Conservation (phyloP, 1,140 invertebrate species). For the Bombus soroeensis region DNA sequence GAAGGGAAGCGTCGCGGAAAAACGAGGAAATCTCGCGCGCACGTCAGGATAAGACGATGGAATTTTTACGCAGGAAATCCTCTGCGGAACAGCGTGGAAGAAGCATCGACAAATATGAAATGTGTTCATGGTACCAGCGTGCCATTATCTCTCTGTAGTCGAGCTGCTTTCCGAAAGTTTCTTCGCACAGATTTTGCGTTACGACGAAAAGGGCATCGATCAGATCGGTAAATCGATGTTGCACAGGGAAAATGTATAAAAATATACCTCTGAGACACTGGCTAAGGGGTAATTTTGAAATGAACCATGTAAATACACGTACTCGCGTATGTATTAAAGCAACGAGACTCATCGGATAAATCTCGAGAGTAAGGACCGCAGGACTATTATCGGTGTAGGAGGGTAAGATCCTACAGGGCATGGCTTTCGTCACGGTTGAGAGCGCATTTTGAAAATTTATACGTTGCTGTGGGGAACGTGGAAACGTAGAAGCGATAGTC, state of each 20-base stretch:
- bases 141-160: background rate
- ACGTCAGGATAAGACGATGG: background rate
- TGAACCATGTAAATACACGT: background rate
- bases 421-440: background rate
- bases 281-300: background rate
- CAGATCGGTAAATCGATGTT: background rate
- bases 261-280: background rate
- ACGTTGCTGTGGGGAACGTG: background rate
- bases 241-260: background rate
- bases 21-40: slow-evolving; percentile 25
- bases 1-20: slow-evolving; percentile 28
- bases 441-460: slow-evolving; percentile 6
- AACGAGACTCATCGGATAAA: background rate
- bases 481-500: no score
- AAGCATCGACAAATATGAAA: slow-evolving; percentile 8
- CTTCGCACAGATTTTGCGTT: background rate
- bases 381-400: background rate
- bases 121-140: background rate
- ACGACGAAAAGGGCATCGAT: background rate
- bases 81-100: background rate
- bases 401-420: no score
- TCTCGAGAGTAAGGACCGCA: background rate
- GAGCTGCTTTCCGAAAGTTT: background rate
- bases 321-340: background rate
- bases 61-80: slow-evolving; percentile 27